Conservation (phyloP, 1,140 invertebrate genomes). For the Drosophila insularis region DNA sequence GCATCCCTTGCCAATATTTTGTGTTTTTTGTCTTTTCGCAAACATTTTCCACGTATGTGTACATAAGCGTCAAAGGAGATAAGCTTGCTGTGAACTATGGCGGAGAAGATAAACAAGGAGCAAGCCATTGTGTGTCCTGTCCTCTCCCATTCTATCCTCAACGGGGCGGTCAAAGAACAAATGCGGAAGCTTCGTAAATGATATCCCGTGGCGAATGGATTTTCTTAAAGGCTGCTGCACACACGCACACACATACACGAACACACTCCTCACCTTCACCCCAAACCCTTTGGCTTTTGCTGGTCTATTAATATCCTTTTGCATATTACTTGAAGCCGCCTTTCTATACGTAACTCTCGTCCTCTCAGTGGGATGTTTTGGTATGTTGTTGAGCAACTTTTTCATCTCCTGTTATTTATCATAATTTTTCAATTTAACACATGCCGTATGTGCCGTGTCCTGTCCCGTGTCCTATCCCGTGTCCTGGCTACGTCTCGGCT, state of each 20-base stretch:
- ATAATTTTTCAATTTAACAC: conserved; percentile 82
- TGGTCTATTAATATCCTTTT: conserved; percentile 63
- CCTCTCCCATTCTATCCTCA: conserved; percentile 4
- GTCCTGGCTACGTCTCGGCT: conserved; percentile 26
- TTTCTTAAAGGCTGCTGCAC: conserved; percentile 69
- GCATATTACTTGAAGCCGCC: conserved; percentile 41
- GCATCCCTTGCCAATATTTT: conserved; percentile 49
- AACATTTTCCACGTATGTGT: conserved; percentile 53
- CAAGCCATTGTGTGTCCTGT: conserved; percentile 9
- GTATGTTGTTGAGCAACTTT: conserved; percentile 58
- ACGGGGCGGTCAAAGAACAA: conserved; percentile 65
- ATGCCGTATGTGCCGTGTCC: conserved; percentile 13
- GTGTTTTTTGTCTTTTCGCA: conserved; percentile 65
- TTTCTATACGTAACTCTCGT: conserved; percentile 18
- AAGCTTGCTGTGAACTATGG: conserved; percentile 81
- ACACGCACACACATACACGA: conserved; percentile 37
- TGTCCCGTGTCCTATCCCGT: conserved; percentile 17
- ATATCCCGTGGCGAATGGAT: conserved; percentile 82
- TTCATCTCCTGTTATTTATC: conserved; percentile 76
- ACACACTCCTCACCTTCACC: conserved; percentile 34
- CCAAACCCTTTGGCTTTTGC: conserved; percentile 46
- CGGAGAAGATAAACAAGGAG: conserved; percentile 73
- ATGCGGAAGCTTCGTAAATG: conserved; percentile 58
- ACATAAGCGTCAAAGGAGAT: conserved; percentile 54
- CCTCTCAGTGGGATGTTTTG: conserved; percentile 60